Evolutionary conservation across 2,113 vertebrate species (phyloP).

Genomic region (Aptenodytes forsteri): DNA sequence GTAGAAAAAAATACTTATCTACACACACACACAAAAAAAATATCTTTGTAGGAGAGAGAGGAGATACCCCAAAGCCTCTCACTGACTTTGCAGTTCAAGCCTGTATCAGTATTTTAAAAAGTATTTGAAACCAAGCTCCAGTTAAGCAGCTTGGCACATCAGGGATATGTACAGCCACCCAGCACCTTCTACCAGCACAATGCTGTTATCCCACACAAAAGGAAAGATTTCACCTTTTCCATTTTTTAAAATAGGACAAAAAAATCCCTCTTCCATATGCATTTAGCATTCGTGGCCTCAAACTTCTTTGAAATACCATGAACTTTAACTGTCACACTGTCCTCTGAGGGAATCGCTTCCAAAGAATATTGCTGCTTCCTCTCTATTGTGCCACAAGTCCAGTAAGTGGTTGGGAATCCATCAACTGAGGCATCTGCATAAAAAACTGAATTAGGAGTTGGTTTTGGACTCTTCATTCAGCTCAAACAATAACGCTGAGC

Average conservation of each 20-base stretch:
- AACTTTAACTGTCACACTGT: not conserved
- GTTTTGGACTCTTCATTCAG: not conserved
- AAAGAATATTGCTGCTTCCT: not conserved
- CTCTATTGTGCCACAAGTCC: not conserved
- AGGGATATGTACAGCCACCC: not conserved
- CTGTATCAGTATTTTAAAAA: not conserved
- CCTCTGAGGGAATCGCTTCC: not conserved
- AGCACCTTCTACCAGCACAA: not conserved
- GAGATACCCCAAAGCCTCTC: not conserved
- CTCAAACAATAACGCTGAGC: not conserved
- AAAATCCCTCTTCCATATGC: not conserved
- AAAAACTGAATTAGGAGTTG: not conserved
- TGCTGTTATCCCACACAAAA: not conserved
- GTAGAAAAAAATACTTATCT: not conserved
- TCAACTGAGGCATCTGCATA: not conserved
- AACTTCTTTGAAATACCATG: not conserved
- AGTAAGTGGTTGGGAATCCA: not conserved
- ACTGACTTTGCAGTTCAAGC: not conserved
- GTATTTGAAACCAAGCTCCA: not conserved
- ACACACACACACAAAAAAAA: not conserved
- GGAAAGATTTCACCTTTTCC: not conserved
- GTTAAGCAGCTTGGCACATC: not conserved
- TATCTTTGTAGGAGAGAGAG: not conserved
- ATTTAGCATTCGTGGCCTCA: not conserved
- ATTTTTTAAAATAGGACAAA: not conserved